A percentile compares a stretch with the other conserved stretches of the same genome.
phyloP scores from a whole-genome alignment of 64 coral and sea anemone species.

The Montipora foliosa region DNA sequence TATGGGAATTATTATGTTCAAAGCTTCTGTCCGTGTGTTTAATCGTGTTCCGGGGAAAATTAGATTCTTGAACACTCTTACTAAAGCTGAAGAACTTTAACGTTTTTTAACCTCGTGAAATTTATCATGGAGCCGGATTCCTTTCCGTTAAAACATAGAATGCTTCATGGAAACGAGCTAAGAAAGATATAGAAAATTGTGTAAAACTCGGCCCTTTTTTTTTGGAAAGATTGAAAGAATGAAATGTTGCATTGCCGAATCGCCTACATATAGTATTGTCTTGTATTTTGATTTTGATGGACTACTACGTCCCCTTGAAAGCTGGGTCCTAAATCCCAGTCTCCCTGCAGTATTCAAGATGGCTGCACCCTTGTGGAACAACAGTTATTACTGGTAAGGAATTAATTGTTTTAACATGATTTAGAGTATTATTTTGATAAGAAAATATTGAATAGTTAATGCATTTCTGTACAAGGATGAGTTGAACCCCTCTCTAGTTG shows the following conservation, averaged over 20 bases:
- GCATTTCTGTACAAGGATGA: not conserved
- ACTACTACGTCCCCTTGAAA: not conserved
- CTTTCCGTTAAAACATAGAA: not conserved
- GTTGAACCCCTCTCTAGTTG: not conserved
- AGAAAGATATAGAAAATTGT: not conserved
- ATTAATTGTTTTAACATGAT: not conserved
- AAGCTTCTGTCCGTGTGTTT: not conserved
- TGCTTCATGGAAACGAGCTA: not conserved
- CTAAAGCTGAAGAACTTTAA: constrained; percentile 1
- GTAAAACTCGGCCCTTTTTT: not conserved
- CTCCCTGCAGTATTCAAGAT: constrained; percentile 62
- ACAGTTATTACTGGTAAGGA: constrained; percentile 38
- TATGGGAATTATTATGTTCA: not conserved
- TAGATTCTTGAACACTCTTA: not conserved
- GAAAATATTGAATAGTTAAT: not conserved
- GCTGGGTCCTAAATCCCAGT: constrained; percentile 45
- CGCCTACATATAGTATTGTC: not conserved
- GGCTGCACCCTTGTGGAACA: constrained; percentile 37
- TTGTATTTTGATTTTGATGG: not conserved
- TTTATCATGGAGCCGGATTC: constrained; percentile 1
- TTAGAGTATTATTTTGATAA: not conserved
- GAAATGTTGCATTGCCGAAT: not conserved
- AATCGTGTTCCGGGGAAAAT: not conserved
- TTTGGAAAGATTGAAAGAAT: not conserved
- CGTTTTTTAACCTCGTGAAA: not conserved